A percentile compares a stretch with the other conserved stretches of the same genome.
phyloP scores from a whole-genome alignment of 2,888 invertebrate genomes.

The Asteroscopus sphinx region DNA sequence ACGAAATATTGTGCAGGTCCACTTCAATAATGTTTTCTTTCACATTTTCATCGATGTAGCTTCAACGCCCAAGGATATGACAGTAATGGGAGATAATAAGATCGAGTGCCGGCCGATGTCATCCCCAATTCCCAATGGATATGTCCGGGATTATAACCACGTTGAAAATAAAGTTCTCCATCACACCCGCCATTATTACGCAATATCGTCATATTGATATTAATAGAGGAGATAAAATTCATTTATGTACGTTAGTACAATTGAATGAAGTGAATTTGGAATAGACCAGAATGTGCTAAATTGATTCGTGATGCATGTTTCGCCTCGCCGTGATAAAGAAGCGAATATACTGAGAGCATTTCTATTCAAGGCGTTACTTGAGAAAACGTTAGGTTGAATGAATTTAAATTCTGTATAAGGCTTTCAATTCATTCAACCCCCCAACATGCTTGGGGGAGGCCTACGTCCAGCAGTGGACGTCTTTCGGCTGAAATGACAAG shows the following conservation, averaged over 20 bases:
- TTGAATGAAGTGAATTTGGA: conserved; percentile 53
- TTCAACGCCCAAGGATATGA: conserved; percentile 25
- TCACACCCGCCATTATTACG: conserved; percentile 25
- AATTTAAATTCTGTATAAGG: conserved; percentile 10
- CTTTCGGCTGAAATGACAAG: too few species aligned
- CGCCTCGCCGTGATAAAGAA: conserved; percentile 45
- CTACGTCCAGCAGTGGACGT: too few species aligned
- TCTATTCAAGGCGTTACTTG: conserved; percentile 13
- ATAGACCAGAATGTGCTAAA: conserved; percentile 66
- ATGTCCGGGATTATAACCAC: conserved; percentile 32
- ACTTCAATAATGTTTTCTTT: conserved; percentile 28
- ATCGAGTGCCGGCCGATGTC: conserved; percentile 48
- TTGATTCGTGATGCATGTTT: conserved; percentile 62
- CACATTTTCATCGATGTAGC: conserved; percentile 23
- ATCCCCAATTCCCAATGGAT: conserved; percentile 44
- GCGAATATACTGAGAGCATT: conserved; percentile 31
- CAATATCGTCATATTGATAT: conserved; percentile 29
- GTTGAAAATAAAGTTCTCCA: conserved; percentile 32
- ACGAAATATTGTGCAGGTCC: conserved; percentile 1
- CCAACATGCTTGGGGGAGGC: too few species aligned
- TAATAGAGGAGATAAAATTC: conserved; percentile 32
- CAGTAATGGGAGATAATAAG: conserved; percentile 50
- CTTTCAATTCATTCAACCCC: too few species aligned
- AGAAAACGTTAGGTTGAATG: conserved; percentile 5
- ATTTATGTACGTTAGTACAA: conserved; percentile 44